Evolutionary conservation across 2,888 invertebrate genomes (phyloP).

Genomic region (Scrobipalpa atriplicella): DNA sequence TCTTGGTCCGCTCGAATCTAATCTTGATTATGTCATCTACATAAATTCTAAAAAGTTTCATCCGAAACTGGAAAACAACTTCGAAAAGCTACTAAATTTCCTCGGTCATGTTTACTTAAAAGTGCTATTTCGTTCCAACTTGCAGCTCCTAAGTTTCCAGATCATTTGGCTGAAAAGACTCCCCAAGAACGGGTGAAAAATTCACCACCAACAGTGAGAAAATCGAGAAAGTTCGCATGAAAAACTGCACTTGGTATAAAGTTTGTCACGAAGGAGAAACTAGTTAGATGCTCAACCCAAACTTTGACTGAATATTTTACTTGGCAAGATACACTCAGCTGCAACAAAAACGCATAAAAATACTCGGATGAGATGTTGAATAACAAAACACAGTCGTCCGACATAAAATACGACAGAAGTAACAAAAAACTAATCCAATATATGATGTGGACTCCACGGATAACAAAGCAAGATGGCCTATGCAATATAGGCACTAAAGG

Average conservation of each 20-base stretch:
- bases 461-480: constrained; percentile 80
- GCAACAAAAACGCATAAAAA: background rate
- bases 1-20: background rate
- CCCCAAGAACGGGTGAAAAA: constrained; percentile 54
- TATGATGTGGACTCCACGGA: constrained; percentile 69
- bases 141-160: constrained; percentile 45
- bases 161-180: constrained; percentile 70
- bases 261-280: constrained; percentile 51
- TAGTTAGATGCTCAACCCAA: background rate
- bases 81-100: constrained; percentile 16
- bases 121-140: constrained; percentile 17
- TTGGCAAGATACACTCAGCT: constrained; percentile 4
- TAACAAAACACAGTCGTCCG: constrained; percentile 4
- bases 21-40: background rate
- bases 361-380: too few species aligned
- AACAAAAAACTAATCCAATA: constrained; percentile 79
- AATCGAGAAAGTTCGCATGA: constrained; percentile 61
- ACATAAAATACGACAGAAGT: constrained; percentile 9
- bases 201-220: constrained; percentile 52
- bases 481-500: constrained; percentile 71
- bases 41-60: constrained; percentile 1
- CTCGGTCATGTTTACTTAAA: constrained; percentile 9
- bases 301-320: constrained; percentile 3
- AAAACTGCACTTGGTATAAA: constrained; percentile 57
- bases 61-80: constrained; percentile 3